Evolutionary conservation across 2,113 vertebrate species (phyloP).

Genomic region (Xiphorhynchus elegans): DNA sequence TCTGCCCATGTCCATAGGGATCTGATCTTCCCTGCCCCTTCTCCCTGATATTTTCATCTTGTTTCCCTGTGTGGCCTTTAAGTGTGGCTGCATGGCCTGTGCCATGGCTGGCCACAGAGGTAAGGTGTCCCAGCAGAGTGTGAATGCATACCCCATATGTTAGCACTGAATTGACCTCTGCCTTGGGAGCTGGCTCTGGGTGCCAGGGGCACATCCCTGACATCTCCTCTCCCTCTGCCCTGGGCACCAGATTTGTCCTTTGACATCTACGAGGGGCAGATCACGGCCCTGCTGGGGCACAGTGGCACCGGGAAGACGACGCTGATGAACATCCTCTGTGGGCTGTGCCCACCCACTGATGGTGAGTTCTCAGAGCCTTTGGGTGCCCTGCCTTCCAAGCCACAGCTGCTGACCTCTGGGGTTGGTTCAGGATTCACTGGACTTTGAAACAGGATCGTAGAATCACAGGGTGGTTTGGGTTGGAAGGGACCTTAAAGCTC

Average conservation of each 20-base stretch:
- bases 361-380: slow-evolving; percentile 63
- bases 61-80: not conserved
- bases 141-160: not conserved
- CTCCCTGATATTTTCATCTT: not conserved
- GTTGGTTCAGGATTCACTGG: accelerated
- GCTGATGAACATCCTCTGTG: slow-evolving; percentile 95
- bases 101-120: not conserved
- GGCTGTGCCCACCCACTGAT: slow-evolving; percentile 86
- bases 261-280: slow-evolving; percentile 96
- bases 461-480: not conserved
- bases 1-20: accelerated
- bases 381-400: not conserved
- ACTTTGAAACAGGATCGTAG: not conserved
- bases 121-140: not conserved
- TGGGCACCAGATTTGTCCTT: slow-evolving; percentile 86
- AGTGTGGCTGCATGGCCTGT: accelerated
- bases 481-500: not conserved
- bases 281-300: slow-evolving; percentile 95
- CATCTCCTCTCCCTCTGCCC: not conserved
- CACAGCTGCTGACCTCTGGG: accelerated
- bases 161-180: not conserved
- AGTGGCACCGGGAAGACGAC: slow-evolving; percentile 96
- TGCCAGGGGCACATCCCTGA: accelerated
- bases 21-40: not conserved
- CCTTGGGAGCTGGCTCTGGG: not conserved